A percentile compares a stretch with the other conserved stretches of the same genome.
Evolutionary conservation across 2,113 vertebrate genomes (phyloP).

Genomic region (Callithrix jacchus): DNA sequence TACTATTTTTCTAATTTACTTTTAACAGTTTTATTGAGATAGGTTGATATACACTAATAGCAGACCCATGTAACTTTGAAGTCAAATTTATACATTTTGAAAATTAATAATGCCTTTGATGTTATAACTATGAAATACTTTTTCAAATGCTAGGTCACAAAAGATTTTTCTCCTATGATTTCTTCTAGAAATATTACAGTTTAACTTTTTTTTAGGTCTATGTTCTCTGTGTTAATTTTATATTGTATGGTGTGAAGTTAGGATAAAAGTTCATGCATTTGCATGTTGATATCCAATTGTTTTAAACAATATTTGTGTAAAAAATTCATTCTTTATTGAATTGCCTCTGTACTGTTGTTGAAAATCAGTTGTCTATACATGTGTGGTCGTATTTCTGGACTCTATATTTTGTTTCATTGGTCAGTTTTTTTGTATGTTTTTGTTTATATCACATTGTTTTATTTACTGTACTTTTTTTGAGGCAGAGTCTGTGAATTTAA

Average conservation of each 20-base stretch:
- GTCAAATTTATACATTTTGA: background rate
- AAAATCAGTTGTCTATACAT: no score
- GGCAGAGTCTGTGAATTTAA: background rate
- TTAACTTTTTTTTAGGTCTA: background rate
- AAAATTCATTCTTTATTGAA: background rate
- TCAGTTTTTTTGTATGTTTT: background rate
- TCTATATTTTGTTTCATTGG: background rate
- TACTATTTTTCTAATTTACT: background rate
- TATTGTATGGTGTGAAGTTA: background rate
- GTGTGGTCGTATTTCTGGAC: no score
- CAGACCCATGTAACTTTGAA: background rate
- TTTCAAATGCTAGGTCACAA: background rate
- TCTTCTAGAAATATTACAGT: background rate
- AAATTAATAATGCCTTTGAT: background rate
- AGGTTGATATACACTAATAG: background rate
- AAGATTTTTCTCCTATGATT: background rate
- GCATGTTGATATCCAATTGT: background rate
- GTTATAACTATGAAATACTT: background rate
- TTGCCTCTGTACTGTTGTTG: background rate
- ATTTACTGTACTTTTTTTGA: background rate
- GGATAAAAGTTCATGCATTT: background rate
- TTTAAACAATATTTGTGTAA: background rate
- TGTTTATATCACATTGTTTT: background rate
- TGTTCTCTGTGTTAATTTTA: background rate
- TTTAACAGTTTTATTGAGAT: background rate